Evolutionary conservation across 2,888 invertebrate genomes (phyloP).

Genomic region (Drosophila helvetica): DNA sequence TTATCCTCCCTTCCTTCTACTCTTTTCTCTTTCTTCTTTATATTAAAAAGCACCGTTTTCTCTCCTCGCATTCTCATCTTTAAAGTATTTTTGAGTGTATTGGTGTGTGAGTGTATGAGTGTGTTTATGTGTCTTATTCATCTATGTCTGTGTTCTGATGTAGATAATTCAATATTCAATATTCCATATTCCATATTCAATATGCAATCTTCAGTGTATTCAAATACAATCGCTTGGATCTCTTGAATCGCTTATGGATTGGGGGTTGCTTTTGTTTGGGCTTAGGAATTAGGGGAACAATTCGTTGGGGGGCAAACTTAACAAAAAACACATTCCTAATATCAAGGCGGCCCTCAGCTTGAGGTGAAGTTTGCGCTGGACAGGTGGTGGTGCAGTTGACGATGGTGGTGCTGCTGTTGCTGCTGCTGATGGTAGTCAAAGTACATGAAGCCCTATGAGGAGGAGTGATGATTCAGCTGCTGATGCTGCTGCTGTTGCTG

Average conservation of each 20-base stretch:
- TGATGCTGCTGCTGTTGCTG: conserved; percentile 52
- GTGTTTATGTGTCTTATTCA: conserved; percentile 8
- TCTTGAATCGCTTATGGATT: background rate
- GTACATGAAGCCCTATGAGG: conserved; percentile 83
- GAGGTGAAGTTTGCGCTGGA: conserved; percentile 19
- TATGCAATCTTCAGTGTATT: background rate
- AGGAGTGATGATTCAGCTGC: conserved; percentile 80
- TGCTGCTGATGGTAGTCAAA: conserved; percentile 74
- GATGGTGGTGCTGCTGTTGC: conserved; percentile 15
- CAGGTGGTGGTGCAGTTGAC: conserved; percentile 1
- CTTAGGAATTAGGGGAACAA: conserved; percentile 1
- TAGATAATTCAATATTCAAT: background rate
- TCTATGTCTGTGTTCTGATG: conserved; percentile 2
- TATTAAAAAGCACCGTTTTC: conserved; percentile 40
- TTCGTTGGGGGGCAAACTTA: conserved; percentile 20
- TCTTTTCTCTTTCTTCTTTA: conserved; percentile 1
- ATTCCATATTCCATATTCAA: background rate
- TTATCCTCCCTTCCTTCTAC: background rate
- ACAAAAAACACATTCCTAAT: conserved; percentile 25
- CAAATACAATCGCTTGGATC: background rate
- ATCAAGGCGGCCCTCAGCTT: conserved; percentile 34
- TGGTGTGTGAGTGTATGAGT: conserved; percentile 4
- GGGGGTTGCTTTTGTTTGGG: background rate
- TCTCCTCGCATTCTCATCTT: background rate
- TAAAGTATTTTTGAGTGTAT: background rate